A percentile compares a stretch with the other conserved stretches of the same genome.
Conservation (phyloP, 2,797 vertebrate species). For the Sphenodon punctatus region DNA sequence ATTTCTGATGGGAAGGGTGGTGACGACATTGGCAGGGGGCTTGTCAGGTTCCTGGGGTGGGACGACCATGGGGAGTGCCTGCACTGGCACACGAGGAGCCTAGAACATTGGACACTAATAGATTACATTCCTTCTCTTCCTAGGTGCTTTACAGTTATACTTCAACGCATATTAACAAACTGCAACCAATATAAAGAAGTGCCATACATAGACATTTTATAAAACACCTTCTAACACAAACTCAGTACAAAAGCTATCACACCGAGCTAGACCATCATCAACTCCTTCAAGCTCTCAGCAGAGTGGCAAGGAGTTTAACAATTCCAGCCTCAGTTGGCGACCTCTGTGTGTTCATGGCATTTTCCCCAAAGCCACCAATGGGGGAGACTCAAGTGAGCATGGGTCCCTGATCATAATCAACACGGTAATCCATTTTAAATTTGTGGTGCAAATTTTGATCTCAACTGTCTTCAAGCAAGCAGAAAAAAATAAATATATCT, state of each 20-base stretch:
- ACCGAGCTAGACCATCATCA: background rate
- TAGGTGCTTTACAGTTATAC: background rate
- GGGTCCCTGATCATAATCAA: accelerated
- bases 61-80: slow-evolving; percentile 86
- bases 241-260: background rate
- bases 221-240: background rate
- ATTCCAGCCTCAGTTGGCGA: no score
- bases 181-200: background rate
- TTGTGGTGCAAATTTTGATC: background rate
- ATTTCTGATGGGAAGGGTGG: slow-evolving; percentile 82
- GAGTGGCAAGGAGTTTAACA: background rate
- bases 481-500: background rate
- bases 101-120: slow-evolving; percentile 63
- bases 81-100: slow-evolving; percentile 85
- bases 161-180: slow-evolving; percentile 47
- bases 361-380: no score
- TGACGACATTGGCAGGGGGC: slow-evolving; percentile 81
- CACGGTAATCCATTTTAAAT: accelerated
- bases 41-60: slow-evolving; percentile 86
- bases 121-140: slow-evolving; percentile 48
- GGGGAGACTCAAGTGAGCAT: no score
- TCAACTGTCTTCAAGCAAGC: accelerated
- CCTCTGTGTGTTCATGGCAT: no score
- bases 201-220: background rate
- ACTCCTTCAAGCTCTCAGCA: background rate